Evolutionary conservation across 2,797 vertebrate genomes (phyloP).

Genomic region (Lemur catta): DNA sequence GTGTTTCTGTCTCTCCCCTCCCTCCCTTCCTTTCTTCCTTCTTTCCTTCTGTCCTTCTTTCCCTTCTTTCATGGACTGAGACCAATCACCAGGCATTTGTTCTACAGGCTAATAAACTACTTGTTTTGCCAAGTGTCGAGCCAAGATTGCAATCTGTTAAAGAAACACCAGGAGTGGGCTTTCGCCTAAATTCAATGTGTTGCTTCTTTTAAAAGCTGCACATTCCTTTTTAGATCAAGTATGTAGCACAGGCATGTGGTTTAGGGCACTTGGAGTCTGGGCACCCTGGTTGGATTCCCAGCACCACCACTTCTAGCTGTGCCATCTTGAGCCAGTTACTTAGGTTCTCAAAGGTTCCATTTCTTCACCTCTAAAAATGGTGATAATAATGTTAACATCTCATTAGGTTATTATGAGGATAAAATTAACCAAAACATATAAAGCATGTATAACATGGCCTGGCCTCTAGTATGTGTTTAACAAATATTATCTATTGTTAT

Average conservation of each 20-base stretch:
- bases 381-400: not conserved
- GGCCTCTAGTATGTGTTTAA: not conserved
- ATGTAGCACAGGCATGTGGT: fast-evolving
- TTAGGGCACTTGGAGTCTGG: not conserved
- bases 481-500: not conserved
- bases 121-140: not conserved
- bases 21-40: not conserved
- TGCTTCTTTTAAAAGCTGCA: not conserved
- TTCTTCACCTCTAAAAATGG: not conserved
- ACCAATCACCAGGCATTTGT: not conserved
- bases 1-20: not conserved
- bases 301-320: not conserved
- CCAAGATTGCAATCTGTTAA: not conserved
- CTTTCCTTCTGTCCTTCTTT: not conserved
- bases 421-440: not conserved
- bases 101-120: not conserved
- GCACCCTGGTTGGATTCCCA: not conserved
- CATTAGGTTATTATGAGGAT: not conserved
- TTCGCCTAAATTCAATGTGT: not conserved
- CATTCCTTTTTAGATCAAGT: not conserved
- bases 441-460: not conserved
- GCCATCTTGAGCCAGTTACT: not conserved
- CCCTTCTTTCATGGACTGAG: not conserved
- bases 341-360: not conserved
- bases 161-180: not conserved